Conservation (phyloP, 2,888 invertebrate genomes). For the Drosophila monieri region DNA sequence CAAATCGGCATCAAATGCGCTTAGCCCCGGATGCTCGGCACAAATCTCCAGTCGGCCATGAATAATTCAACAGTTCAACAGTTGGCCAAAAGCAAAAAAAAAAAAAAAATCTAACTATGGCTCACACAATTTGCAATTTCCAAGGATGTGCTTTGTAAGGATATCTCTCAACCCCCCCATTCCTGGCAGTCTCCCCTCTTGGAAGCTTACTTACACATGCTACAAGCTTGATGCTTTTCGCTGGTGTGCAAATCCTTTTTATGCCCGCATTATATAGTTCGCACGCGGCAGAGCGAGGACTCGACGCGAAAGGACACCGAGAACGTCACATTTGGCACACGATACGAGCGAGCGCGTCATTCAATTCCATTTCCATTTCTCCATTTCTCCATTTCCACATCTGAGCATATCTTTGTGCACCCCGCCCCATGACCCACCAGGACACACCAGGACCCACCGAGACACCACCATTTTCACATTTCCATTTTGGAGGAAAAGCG, state of each 20-base stretch:
- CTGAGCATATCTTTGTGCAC: background rate
- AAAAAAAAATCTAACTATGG: conserved; percentile 35
- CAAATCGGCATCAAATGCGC: conserved; percentile 75
- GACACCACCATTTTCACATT: conserved; percentile 22
- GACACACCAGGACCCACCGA: background rate
- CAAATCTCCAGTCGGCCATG: conserved; percentile 77
- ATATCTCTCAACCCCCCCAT: background rate
- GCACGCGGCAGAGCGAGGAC: conserved; percentile 51
- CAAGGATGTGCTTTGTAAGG: conserved; percentile 30
- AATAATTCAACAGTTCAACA: conserved; percentile 77
- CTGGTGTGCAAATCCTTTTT: conserved; percentile 81
- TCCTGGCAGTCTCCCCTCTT: background rate
- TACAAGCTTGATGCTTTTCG: background rate
- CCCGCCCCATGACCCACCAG: background rate
- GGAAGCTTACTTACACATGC: conserved; percentile 13
- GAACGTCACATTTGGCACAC: conserved; percentile 55
- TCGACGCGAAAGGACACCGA: conserved; percentile 6
- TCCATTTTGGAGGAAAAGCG: conserved; percentile 34
- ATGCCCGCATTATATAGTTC: conserved; percentile 80
- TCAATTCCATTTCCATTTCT: conserved; percentile 72
- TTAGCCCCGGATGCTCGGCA: conserved; percentile 61
- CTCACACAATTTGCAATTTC: conserved; percentile 75
- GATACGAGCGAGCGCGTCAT: conserved; percentile 60
- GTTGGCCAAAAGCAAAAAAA: conserved; percentile 36
- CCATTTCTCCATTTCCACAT: conserved; percentile 31